Evolutionary conservation across 2,888 invertebrate species (phyloP).

Genomic region (Aromia moschata): DNA sequence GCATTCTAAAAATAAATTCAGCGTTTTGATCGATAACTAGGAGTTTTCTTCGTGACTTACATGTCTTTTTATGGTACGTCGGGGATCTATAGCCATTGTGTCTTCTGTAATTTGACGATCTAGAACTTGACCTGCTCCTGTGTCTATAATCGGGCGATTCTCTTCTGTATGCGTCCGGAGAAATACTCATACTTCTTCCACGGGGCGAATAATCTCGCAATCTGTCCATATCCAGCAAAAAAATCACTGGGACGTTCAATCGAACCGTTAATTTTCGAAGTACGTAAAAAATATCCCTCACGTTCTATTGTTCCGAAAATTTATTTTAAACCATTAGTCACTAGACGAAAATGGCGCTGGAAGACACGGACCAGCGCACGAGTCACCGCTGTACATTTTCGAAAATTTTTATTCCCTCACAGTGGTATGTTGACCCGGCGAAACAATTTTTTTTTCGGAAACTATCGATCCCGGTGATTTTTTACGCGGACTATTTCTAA

Average conservation of each 20-base stretch:
- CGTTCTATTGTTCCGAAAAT: not conserved
- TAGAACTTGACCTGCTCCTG: constrained; percentile 56
- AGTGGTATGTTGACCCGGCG: no score
- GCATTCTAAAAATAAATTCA: constrained; percentile 9
- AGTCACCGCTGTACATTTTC: not conserved
- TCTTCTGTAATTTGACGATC: constrained; percentile 57
- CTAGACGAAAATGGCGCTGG: not conserved
- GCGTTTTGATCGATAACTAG: constrained; percentile 8
- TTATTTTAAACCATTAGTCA: not conserved
- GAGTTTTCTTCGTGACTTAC: no score
- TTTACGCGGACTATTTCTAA: no score
- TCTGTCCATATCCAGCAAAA: constrained; percentile 17
- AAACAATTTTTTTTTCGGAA: no score
- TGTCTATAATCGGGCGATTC: constrained; percentile 54
- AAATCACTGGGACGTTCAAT: not conserved
- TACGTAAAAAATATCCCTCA: not conserved
- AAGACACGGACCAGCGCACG: not conserved
- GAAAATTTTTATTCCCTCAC: not conserved
- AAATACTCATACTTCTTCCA: constrained; percentile 56
- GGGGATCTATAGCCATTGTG: constrained; percentile 51
- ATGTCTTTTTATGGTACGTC: constrained; percentile 42
- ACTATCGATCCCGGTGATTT: no score
- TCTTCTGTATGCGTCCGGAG: constrained; percentile 53
- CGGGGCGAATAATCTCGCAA: constrained; percentile 51
- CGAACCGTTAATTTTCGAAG: not conserved